Evolutionary conservation across 2,888 invertebrate species (phyloP).

Genomic region (Trimorus sp.): DNA sequence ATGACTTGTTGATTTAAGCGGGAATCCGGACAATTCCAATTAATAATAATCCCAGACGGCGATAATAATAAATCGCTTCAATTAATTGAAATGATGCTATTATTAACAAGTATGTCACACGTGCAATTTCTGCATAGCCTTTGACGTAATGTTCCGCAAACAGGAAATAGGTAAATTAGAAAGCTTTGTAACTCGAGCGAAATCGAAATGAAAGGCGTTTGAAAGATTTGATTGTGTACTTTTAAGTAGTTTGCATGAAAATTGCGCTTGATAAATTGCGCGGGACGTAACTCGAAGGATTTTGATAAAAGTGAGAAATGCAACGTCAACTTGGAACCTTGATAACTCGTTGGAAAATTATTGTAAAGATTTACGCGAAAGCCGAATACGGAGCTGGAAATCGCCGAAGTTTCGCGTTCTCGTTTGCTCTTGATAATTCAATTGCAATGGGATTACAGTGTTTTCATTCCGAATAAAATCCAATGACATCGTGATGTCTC

Average conservation of each 20-base stretch:
- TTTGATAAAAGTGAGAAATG: conserved; percentile 28
- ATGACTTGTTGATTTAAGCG: too few relatives aligned
- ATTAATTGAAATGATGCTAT: too few relatives aligned
- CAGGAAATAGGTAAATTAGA: conserved; percentile 17
- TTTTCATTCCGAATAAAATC: not conserved
- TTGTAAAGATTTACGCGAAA: conserved; percentile 22
- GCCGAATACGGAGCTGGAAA: not conserved
- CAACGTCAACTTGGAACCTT: conserved; percentile 18
- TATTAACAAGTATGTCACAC: not conserved
- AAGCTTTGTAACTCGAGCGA: conserved; percentile 11
- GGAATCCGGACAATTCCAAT: too few relatives aligned
- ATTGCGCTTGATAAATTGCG: conserved; percentile 25
- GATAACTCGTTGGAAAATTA: conserved; percentile 22
- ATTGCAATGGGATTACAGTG: not conserved
- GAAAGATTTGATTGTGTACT: conserved; percentile 36
- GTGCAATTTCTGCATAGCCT: not conserved
- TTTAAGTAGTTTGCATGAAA: conserved; percentile 28
- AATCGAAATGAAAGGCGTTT: conserved; percentile 27
- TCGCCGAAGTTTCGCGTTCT: not conserved
- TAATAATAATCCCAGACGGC: too few relatives aligned
- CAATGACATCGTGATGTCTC: too few relatives aligned
- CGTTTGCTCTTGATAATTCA: not conserved
- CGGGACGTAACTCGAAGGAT: conserved; percentile 10
- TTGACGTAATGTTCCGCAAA: conserved; percentile 7
- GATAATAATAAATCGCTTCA: too few relatives aligned